Base-by-base conservation (phyloP, 2,888 invertebrate species). In the Idaea dimidiata region DNA sequence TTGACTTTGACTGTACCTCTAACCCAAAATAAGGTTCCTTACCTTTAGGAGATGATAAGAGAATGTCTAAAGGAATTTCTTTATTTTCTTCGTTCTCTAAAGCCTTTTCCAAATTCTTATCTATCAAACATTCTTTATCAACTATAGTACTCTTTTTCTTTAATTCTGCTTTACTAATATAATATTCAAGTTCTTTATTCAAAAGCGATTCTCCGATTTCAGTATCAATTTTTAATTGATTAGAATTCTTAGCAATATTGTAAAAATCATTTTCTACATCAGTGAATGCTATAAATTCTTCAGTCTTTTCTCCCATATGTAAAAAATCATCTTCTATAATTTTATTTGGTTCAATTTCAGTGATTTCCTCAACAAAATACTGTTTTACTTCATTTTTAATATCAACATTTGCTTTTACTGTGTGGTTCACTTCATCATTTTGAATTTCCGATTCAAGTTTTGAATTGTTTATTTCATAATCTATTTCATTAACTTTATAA, bases 41-140 rank as follows among this genome's bases (percentile, higher is more conserved):
- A 88, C 87, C 83, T 78, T 76, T 75, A 33, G 90, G 88, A 16
- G 89, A 84, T 54, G 73, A 71, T 57, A 91, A 72, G 59, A 92
- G 67, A 58, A 84, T 82, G 18, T 87, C 83, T 16, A 91, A 72
- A 32, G 75, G 75, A 63, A 84, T 77, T 57, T 83, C 75, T 57
- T 80, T 67, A 62, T 77, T 79, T 31, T 71, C 70, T 6, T 75
- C 75, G 74, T 84, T 77, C 62, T 81, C 78, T 63, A 90, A 76
- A 4, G 88, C 90, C 59, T 78, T 76, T 58, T 86, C 82, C 62
- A 91, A 75, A 70, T 89, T 89, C 65, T 71, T 83, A 63, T 89
- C 88, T 61, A 89, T 87, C 14, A 75, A 70, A 71, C 86, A 86
- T 62, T 74, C 60, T 54, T 72, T 70, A 24, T 70, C 56, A 66